A percentile compares a stretch with the other conserved stretches of the same genome.
These are phyloP conservation scores for Brachyptera putata DNA, from an alignment of 2,888 invertebrate species.

Conservation along the genomic window DNA sequence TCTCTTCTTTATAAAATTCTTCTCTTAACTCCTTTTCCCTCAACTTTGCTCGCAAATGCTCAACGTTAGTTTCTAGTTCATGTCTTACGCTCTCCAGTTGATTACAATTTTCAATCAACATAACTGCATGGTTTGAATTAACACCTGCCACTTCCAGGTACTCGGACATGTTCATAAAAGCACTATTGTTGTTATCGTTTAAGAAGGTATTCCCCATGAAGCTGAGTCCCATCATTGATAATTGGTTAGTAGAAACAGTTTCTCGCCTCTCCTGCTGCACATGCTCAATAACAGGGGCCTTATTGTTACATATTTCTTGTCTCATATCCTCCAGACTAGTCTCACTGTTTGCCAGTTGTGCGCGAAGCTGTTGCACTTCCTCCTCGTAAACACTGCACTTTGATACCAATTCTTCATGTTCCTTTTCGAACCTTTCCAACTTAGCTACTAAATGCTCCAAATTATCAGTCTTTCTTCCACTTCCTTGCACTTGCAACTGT, in stretches of 20 bases:
- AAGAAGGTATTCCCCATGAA: background rate
- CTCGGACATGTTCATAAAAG: background rate
- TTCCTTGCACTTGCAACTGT: background rate
- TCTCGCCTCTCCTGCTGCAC: background rate
- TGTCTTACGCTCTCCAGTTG: background rate
- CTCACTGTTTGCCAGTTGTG: background rate
- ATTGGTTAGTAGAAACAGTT: background rate
- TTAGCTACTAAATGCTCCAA: background rate
- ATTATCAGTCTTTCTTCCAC: background rate
- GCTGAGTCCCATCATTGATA: background rate
- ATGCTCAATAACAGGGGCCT: background rate
- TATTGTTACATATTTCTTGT: background rate
- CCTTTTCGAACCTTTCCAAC: background rate
- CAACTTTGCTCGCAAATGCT: background rate
- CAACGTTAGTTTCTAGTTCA: background rate
- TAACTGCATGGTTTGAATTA: background rate
- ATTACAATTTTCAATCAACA: background rate
- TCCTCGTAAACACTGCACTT: background rate
- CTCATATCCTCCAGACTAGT: conserved; percentile 6
- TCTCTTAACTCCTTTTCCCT: background rate
- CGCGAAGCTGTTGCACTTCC: background rate
- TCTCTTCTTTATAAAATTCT: background rate
- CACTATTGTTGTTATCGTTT: background rate
- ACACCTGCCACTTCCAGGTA: background rate
- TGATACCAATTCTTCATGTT: background rate